Evolutionary conservation across 2,888 invertebrate species (phyloP).

Genomic region (Syritta pipiens): DNA sequence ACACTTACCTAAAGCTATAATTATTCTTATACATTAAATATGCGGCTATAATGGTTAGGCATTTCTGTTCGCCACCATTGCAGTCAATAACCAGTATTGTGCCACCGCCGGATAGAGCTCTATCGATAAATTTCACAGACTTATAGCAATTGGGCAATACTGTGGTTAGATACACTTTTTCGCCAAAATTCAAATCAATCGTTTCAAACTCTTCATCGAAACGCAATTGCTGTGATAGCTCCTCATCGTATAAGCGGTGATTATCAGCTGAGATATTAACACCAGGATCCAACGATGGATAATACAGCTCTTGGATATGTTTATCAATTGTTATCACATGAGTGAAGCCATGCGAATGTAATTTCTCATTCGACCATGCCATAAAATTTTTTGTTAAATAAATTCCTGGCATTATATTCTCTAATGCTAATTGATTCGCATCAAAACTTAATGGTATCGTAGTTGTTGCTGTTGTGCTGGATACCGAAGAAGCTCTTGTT

Average conservation of each 20-base stretch:
- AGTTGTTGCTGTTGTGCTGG: not conserved
- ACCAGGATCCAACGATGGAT: constrained; percentile 56
- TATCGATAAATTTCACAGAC: constrained; percentile 74
- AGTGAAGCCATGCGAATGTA: constrained; percentile 73
- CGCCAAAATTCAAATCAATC: constrained; percentile 74
- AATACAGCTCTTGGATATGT: constrained; percentile 72
- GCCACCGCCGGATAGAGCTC: constrained; percentile 71
- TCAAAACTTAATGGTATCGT: constrained; percentile 4
- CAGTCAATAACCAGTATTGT: constrained; percentile 73
- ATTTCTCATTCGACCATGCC: constrained; percentile 72
- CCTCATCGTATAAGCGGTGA: constrained; percentile 15
- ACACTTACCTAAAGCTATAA: constrained; percentile 74
- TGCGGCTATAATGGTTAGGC: constrained; percentile 73
- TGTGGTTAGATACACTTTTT: constrained; percentile 73
- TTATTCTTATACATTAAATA: constrained; percentile 76
- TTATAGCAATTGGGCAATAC: constrained; percentile 75
- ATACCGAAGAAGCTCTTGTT: constrained; percentile 8
- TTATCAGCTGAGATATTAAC: constrained; percentile 42
- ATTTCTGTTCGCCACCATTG: constrained; percentile 74
- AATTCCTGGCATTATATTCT: constrained; percentile 73
- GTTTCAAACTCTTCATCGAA: constrained; percentile 72
- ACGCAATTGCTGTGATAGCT: constrained; percentile 40
- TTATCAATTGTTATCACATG: constrained; percentile 75
- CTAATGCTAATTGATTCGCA: constrained; percentile 66
- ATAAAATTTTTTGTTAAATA: constrained; percentile 73